Percentiles rank a stretch among this genome's conserved stretches.
These are phyloP conservation scores for Sciurus carolinensis DNA, from an alignment of 2,797 vertebrate species.

Conservation along the genomic window DNA sequence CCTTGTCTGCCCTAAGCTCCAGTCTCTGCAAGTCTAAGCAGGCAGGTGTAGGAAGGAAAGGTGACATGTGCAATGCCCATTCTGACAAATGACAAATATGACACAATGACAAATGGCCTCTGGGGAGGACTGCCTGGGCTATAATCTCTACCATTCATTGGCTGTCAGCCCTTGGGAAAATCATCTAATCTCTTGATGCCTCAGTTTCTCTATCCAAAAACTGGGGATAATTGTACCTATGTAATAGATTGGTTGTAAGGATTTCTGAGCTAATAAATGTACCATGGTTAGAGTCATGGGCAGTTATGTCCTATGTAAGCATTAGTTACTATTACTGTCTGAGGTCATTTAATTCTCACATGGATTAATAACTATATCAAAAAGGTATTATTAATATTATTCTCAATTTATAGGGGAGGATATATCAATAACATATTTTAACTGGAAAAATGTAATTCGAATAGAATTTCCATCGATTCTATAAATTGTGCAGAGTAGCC, in stretches of 20 bases:
- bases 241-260: not conserved
- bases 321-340: not conserved
- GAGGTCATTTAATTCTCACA: not conserved
- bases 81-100: not conserved
- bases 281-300: not conserved
- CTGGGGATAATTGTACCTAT: not conserved
- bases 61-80: not conserved
- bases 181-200: not conserved
- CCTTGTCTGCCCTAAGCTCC: not conserved
- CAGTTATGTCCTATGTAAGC: not conserved
- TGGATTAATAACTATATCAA: not conserved
- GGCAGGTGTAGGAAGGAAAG: not conserved
- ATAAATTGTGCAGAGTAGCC: not conserved
- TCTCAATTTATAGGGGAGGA: not conserved
- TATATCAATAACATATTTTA: not conserved
- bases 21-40: not conserved
- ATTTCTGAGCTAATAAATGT: not conserved
- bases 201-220: constrained; percentile 19
- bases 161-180: not conserved
- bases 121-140: not conserved
- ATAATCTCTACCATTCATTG: not conserved
- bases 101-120: not conserved
- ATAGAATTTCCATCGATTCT: not conserved
- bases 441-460: not conserved
- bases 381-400: not conserved